Percentiles rank a stretch among this genome's conserved stretches.
Conservation (phyloP, 2,797 vertebrate genomes). For the Poecilia velifera region DNA sequence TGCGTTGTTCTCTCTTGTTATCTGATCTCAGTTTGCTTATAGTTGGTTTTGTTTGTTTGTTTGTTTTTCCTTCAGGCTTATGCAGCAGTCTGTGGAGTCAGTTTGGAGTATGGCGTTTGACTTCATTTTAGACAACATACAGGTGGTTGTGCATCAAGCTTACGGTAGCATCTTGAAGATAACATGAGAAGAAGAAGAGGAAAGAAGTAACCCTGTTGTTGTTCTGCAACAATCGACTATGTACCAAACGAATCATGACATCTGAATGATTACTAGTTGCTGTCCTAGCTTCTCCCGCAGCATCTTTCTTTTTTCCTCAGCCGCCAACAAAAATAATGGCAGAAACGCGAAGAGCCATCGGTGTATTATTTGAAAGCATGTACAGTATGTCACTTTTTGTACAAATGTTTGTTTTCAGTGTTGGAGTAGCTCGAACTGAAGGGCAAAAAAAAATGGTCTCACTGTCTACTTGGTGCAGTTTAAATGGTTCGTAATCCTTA, state of each 20-base stretch:
- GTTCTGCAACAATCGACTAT: conserved; percentile 2
- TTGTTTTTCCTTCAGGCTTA: conserved; percentile 82
- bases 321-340: background rate
- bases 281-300: conserved; percentile 57
- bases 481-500: conserved; percentile 36
- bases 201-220: conserved; percentile 7
- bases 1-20: background rate
- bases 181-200: conserved; percentile 71
- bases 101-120: conserved; percentile 99
- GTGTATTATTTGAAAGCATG: conserved; percentile 25
- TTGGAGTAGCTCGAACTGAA: conserved; percentile 20
- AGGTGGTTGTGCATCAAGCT: conserved; percentile 95
- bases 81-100: conserved; percentile 96
- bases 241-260: conserved; percentile 17
- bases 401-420: conserved; percentile 6
- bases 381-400: conserved; percentile 23
- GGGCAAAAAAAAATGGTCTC: conserved; percentile 32
- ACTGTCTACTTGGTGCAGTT: conserved; percentile 23
- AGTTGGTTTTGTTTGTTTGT: background rate
- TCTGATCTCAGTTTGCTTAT: background rate
- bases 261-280: conserved; percentile 57
- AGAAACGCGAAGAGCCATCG: conserved; percentile 29
- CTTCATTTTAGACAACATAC: conserved; percentile 99
- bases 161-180: conserved; percentile 98
- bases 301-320: conserved; percentile 9